A percentile compares a stretch with the other conserved stretches of the same genome.
Evolutionary conservation across 2,797 vertebrate genomes (phyloP).

Genomic region (Protonibea diacanthus): DNA sequence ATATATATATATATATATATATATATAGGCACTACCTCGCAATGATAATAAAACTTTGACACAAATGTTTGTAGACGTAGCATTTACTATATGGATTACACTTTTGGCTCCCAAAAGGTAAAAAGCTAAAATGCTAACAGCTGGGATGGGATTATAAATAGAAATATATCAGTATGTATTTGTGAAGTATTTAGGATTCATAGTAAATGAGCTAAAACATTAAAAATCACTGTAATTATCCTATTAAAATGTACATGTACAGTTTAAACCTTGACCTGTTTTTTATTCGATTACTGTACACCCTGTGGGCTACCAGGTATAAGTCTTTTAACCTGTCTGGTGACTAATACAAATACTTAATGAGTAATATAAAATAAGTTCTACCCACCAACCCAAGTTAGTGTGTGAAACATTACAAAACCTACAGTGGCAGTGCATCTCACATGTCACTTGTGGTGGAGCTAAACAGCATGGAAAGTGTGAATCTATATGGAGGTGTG

Average conservation of each 20-base stretch:
- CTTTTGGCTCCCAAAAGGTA: neutral
- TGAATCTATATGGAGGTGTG: constrained; percentile 70
- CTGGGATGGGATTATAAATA: neutral
- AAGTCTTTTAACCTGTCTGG: neutral
- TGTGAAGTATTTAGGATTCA: neutral
- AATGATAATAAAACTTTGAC: neutral
- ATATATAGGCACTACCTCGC: neutral
- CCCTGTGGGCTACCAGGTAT: neutral
- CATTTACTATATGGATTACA: neutral
- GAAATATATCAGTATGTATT: neutral
- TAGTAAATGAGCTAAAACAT: neutral
- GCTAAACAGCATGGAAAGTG: constrained; percentile 76
- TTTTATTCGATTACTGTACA: neutral
- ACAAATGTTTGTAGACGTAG: neutral
- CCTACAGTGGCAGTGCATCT: constrained; percentile 1
- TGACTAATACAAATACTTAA: constrained; percentile 13
- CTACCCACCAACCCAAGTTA: neutral
- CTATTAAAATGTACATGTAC: neutral
- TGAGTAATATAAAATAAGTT: constrained; percentile 25
- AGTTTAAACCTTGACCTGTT: neutral
- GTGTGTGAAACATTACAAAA: constrained; percentile 26
- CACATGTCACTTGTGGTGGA: neutral
- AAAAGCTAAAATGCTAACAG: neutral
- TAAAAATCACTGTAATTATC: neutral
- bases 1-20: too few species aligned